phyloP scores from a whole-genome alignment of 1,140 invertebrate genomes.

The Meloidogyne exigua region DNA sequence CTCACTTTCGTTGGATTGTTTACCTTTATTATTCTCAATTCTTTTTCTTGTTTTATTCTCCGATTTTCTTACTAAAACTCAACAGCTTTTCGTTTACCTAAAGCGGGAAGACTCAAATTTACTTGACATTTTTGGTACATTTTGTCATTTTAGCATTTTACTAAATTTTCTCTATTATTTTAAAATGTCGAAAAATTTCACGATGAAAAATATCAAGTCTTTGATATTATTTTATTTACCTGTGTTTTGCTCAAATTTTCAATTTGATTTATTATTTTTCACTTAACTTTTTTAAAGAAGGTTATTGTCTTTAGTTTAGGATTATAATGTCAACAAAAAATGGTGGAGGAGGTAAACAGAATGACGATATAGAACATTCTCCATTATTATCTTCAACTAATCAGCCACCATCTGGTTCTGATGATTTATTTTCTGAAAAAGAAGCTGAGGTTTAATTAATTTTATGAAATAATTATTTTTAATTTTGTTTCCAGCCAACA shows the following conservation, averaged over 20 bases:
- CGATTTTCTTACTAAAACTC: not conserved
- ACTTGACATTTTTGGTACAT: not conserved
- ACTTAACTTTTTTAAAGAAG: not conserved
- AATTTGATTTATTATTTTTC: not conserved
- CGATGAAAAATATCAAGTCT: too few species aligned
- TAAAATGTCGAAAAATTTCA: too few species aligned
- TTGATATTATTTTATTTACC: too few species aligned
- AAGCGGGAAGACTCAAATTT: not conserved
- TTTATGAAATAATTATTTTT: not conserved
- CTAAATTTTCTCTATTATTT: too few species aligned
- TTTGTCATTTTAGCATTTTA: too few species aligned
- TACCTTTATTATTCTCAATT: not conserved
- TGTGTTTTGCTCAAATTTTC: not conserved
- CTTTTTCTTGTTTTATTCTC: not conserved
- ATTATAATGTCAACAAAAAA: not conserved
- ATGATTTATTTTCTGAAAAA: not conserved
- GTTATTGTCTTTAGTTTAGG: not conserved
- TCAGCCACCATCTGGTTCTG: not conserved
- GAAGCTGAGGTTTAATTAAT: not conserved
- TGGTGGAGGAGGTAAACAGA: not conserved
- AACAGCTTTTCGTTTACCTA: not conserved
- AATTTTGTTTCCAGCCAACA: not conserved
- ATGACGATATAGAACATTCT: not conserved
- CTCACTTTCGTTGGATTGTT: not conserved
- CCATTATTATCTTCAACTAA: not conserved